Evolutionary conservation across 2,888 invertebrate species (phyloP).

Genomic region (Aromia moschata): DNA sequence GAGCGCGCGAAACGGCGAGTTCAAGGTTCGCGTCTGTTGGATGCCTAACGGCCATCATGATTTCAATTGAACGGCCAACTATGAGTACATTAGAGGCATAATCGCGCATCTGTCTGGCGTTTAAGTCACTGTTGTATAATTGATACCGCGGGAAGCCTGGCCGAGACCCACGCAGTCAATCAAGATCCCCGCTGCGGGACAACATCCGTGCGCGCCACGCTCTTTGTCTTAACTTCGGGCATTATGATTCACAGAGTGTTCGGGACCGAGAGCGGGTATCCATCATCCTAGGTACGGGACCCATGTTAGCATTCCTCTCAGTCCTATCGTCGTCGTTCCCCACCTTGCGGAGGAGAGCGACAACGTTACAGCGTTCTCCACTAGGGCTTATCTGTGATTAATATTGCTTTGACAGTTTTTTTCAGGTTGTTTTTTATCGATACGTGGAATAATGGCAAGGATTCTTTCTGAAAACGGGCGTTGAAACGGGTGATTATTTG

Average conservation of each 20-base stretch:
- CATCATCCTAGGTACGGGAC: constrained; percentile 53
- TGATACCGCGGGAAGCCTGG: constrained; percentile 56
- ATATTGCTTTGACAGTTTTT: no score
- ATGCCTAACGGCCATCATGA: constrained; percentile 21
- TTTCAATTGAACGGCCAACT: constrained; percentile 23
- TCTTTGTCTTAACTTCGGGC: constrained; percentile 25
- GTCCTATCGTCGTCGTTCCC: constrained; percentile 27
- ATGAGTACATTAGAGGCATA: constrained; percentile 17
- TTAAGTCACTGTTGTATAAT: constrained; percentile 42
- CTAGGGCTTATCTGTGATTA: constrained; percentile 39
- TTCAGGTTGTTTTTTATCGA: neutral
- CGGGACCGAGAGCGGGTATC: constrained; percentile 48
- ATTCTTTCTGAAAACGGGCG: no score
- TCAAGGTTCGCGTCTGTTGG: constrained; percentile 10
- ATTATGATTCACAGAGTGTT: constrained; percentile 48
- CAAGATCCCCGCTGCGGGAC: constrained; percentile 27
- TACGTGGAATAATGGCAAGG: neutral
- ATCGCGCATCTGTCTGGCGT: constrained; percentile 35
- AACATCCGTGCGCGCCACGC: constrained; percentile 27
- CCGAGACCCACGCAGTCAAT: constrained; percentile 51
- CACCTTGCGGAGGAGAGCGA: constrained; percentile 29
- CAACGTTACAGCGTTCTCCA: constrained; percentile 40
- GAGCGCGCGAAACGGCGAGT: neutral
- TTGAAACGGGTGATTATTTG: no score
- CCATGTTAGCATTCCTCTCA: constrained; percentile 51